Percentiles rank a stretch among this genome's conserved stretches.
Evolutionary conservation across 2,113 vertebrate genomes (phyloP).

Genomic region (Bubo scandiacus): DNA sequence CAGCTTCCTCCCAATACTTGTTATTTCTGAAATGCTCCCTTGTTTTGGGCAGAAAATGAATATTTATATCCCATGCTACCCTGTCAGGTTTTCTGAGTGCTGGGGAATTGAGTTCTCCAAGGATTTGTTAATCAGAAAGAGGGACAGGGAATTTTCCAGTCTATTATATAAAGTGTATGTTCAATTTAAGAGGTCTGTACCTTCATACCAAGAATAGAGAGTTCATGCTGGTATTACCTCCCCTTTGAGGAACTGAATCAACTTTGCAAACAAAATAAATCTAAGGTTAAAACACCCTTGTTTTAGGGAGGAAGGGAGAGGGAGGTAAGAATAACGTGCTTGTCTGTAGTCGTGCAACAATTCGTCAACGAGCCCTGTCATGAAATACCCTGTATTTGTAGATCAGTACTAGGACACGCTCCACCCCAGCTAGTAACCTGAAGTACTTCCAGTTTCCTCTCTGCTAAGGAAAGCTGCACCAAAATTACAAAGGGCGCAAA

Average conservation of each 20-base stretch:
- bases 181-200: background rate
- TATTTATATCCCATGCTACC: background rate
- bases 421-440: background rate
- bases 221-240: background rate
- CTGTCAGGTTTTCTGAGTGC: background rate
- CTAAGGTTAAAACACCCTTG: background rate
- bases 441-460: slow-evolving; percentile 13
- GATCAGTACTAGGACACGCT: background rate
- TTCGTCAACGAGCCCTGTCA: background rate
- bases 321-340: background rate
- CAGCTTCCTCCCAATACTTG: background rate
- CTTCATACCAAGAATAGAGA: background rate
- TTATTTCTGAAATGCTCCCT: background rate
- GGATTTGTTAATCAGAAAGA: background rate
- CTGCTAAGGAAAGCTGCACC: background rate
- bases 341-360: background rate
- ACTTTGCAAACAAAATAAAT: background rate
- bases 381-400: background rate
- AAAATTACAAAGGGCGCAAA: background rate
- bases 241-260: background rate
- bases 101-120: background rate
- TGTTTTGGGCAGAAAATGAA: background rate
- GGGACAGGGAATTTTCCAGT: background rate
- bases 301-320: background rate
- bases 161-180: background rate